A percentile compares a stretch with the other conserved stretches of the same genome.
These are phyloP conservation scores for Monochamus saltuarius DNA, from an alignment of 1,140 invertebrate species.

Conservation along the genomic window DNA sequence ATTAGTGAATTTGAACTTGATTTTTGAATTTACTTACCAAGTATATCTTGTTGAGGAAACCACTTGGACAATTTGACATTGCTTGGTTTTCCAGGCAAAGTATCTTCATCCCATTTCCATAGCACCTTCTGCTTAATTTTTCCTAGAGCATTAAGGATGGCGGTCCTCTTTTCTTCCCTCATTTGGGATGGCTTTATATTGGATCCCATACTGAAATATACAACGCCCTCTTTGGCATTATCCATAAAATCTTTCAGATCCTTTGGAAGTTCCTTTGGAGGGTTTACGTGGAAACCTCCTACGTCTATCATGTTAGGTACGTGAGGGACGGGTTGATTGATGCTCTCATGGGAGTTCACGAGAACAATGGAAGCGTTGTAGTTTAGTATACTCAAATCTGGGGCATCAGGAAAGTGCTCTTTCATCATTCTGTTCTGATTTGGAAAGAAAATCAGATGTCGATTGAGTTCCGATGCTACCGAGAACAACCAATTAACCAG, in stretches of 20 bases:
- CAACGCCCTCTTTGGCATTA: conserved; percentile 52
- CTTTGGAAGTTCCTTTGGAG: conserved; percentile 51
- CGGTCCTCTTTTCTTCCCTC: conserved; percentile 46
- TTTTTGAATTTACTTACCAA: too few species aligned
- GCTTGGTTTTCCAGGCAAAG: conserved; percentile 51
- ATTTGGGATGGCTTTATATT: conserved; percentile 53
- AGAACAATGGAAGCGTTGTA: conserved; percentile 52
- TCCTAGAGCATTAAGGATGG: conserved; percentile 52
- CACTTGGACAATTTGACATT: conserved; percentile 55
- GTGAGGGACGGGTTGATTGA: conserved; percentile 46
- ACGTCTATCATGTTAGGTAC: conserved; percentile 56
- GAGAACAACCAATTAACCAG: conserved; percentile 45
- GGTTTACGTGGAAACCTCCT: conserved; percentile 57
- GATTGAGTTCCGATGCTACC: conserved; percentile 44
- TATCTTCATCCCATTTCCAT: conserved; percentile 60
- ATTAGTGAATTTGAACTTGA: too few species aligned
- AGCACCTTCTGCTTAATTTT: conserved; percentile 55
- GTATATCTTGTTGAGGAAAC: conserved; percentile 63
- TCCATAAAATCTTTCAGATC: conserved; percentile 54
- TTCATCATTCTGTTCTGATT: conserved; percentile 34
- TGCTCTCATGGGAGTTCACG: conserved; percentile 37
- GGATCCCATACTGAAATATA: conserved; percentile 58
- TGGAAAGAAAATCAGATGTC: conserved; percentile 24
- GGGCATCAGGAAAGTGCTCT: conserved; percentile 49
- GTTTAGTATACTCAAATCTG: conserved; percentile 54